Evolutionary conservation across 2,113 vertebrate genomes (phyloP).

Genomic region (Phoenicopterus ruber): DNA sequence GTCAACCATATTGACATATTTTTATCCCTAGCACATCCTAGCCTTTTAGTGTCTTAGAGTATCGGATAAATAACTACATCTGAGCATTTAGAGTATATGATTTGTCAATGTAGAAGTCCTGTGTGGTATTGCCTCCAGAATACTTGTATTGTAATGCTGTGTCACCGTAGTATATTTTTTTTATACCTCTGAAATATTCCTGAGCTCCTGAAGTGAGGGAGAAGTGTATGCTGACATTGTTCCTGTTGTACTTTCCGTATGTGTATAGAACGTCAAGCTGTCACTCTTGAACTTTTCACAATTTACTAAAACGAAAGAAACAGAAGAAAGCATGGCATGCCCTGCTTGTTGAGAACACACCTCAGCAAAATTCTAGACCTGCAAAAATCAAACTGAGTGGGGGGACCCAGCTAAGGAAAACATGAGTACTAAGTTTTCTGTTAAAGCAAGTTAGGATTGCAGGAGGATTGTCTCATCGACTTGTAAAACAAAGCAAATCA

Average conservation of each 20-base stretch:
- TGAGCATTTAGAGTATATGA: neutral
- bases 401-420: neutral
- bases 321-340: neutral
- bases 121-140: neutral
- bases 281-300: neutral
- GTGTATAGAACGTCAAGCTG: neutral
- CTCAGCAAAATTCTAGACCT: neutral
- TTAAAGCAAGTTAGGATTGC: constrained; percentile 23
- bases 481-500: constrained; percentile 33
- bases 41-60: neutral
- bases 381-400: neutral
- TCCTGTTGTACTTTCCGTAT: neutral
- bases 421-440: neutral
- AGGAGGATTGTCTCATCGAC: neutral
- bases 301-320: neutral
- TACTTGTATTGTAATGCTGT: neutral
- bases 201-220: neutral
- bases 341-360: neutral
- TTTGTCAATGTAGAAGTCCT: neutral
- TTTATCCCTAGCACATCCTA: neutral
- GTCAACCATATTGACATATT: neutral
- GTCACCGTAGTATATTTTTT: neutral
- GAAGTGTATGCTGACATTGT: neutral
- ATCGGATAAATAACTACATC: neutral
- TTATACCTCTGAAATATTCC: neutral